Conservation (phyloP, 2,113 vertebrate species). For the sheep (Ovis aries) region DNA sequence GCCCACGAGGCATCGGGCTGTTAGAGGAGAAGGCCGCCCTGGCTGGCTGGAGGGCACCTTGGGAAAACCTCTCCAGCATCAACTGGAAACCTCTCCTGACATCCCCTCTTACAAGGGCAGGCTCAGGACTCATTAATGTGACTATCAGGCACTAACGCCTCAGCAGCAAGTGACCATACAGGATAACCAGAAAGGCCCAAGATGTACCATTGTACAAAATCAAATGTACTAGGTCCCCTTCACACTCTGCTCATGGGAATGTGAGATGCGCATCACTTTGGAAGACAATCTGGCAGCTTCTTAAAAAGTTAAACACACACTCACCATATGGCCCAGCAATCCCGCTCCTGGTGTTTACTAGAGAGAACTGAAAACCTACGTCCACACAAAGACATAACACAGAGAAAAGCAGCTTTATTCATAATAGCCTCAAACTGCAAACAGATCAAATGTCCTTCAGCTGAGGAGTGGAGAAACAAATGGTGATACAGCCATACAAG, state of each 20-base stretch:
- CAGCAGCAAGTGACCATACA: not conserved
- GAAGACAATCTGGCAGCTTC: not conserved
- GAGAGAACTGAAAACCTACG: not conserved
- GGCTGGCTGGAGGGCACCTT: not conserved
- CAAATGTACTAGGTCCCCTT: not conserved
- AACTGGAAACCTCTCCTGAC: not conserved
- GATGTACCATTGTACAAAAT: not conserved
- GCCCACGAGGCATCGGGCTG: not conserved
- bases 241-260: not conserved
- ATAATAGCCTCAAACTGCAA: not conserved
- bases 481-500: rapidly evolving
- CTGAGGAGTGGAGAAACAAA: not conserved
- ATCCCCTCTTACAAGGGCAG: not conserved
- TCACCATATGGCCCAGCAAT: not conserved
- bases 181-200: not conserved
- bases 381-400: not conserved
- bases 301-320: not conserved
- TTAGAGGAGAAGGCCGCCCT: not conserved
- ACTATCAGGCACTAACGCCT: not conserved
- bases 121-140: not conserved
- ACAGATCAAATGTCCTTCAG: not conserved
- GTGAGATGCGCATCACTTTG: not conserved
- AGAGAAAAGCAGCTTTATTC: not conserved
- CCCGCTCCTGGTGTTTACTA: not conserved
- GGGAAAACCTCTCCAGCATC: not conserved